phyloP scores from a whole-genome alignment of 2,113 vertebrate genomes.

The Xerus inauris region DNA sequence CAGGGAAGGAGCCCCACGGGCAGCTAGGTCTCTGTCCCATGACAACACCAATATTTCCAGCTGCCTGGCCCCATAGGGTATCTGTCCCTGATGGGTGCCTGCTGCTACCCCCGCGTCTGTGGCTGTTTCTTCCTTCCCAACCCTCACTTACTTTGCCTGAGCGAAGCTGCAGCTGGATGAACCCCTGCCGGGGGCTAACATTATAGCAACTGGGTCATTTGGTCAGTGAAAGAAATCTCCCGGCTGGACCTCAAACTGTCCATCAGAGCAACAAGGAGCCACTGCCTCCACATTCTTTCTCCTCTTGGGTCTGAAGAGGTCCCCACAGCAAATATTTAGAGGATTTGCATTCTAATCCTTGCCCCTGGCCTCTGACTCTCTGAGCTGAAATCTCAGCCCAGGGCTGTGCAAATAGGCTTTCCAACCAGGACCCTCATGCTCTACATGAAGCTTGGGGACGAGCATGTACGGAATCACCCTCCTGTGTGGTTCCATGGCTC shows the following conservation, averaged over 20 bases:
- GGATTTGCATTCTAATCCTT: not conserved
- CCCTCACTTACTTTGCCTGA: constrained; percentile 57
- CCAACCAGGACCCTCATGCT: not conserved
- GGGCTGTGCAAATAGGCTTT: not conserved
- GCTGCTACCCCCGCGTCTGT: not conserved
- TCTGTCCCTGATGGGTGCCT: fast-evolving
- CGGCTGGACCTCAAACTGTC: not conserved
- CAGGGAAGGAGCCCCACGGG: not conserved
- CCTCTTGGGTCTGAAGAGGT: not conserved
- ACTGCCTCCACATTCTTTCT: not conserved
- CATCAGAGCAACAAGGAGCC: not conserved
- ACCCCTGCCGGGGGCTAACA: not conserved
- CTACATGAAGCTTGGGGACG: not conserved
- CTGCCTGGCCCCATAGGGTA: fast-evolving
- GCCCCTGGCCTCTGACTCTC: not conserved
- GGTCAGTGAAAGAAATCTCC: not conserved
- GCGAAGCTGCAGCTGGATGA: constrained; percentile 56
- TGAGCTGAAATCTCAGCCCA: not conserved
- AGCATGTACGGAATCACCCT: not conserved
- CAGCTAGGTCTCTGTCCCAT: fast-evolving
- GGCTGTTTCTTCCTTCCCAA: constrained; percentile 2
- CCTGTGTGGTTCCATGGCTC: not conserved
- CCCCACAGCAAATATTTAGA: constrained; percentile 42
- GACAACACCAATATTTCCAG: not conserved
- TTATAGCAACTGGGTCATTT: not conserved